phyloP scores from a whole-genome alignment of 1,140 invertebrate species.

The Dufourea novaeangliae region DNA sequence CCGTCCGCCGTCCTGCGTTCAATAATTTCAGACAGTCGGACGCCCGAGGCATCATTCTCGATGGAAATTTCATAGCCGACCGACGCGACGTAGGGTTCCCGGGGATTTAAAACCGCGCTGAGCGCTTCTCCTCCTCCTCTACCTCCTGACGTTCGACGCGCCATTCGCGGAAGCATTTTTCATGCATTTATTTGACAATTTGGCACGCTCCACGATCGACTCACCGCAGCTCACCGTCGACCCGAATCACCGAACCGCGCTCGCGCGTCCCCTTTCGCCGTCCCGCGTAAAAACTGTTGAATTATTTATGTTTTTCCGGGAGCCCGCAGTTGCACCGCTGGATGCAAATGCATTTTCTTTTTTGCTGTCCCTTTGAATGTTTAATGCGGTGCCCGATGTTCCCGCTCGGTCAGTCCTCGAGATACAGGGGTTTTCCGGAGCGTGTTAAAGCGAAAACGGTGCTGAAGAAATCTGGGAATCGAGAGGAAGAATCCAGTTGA shows the following conservation, averaged over 20 bases:
- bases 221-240: conserved; percentile 23
- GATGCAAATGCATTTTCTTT: conserved; percentile 79
- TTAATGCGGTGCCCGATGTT: conserved; percentile 63
- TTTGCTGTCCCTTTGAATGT: conserved; percentile 78
- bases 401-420: conserved; percentile 22
- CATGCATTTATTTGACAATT: conserved; percentile 71
- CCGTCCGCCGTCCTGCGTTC: background rate
- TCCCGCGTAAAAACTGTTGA: conserved; percentile 76
- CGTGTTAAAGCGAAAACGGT: conserved; percentile 30
- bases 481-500: background rate
- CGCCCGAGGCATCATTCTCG: conserved; percentile 6
- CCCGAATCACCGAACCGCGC: conserved; percentile 29
- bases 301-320: conserved; percentile 80
- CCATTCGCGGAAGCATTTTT: conserved; percentile 46
- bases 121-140: background rate
- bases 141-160: background rate
- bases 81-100: background rate
- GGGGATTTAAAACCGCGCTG: conserved; percentile 6
- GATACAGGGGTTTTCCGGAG: background rate
- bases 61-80: conserved; percentile 37
- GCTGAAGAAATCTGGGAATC: conserved; percentile 22
- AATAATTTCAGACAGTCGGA: conserved; percentile 34
- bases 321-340: conserved; percentile 71
- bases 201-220: conserved; percentile 62
- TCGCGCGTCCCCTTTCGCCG: conserved; percentile 36